A percentile compares a stretch with the other conserved stretches of the same genome.
phyloP scores from a whole-genome alignment of 2,888 invertebrate genomes.

The Ophion ellenae region DNA sequence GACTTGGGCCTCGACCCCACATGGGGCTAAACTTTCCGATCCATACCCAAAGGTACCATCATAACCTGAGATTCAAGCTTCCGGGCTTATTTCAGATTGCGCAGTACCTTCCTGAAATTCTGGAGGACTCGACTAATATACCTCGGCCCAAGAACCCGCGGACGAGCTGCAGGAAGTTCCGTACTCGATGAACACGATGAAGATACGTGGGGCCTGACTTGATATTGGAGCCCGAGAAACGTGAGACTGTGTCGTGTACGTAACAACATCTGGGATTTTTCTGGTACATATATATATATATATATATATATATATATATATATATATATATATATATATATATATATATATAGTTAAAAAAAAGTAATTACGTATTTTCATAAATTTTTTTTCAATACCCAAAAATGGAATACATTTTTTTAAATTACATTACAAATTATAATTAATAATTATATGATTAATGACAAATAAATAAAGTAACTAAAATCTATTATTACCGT shows the following conservation, averaged over 20 bases:
- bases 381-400: too few species aligned
- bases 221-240: not conserved
- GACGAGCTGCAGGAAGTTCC: slow-evolving; percentile 33
- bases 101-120: slow-evolving; percentile 15
- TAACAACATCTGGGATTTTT: not conserved
- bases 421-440: too few species aligned
- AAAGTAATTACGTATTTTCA: not conserved
- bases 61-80: slow-evolving; percentile 45
- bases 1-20: slow-evolving; percentile 17
- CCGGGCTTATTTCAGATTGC: slow-evolving; percentile 42
- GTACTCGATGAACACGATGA: slow-evolving; percentile 6
- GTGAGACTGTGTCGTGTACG: not conserved
- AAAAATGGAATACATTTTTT: not conserved
- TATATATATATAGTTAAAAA: not conserved
- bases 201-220: not conserved
- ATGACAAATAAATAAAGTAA: not conserved
- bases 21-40: slow-evolving; percentile 31
- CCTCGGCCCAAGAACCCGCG: slow-evolving; percentile 13
- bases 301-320: too few species aligned
- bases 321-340: too few species aligned
- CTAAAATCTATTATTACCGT: not conserved
- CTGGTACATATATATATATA: not conserved
- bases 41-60: slow-evolving; percentile 19
- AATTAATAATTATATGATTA: too few species aligned
- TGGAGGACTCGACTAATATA: slow-evolving; percentile 37